Base-by-base conservation (phyloP, 1,140 invertebrate species). In the Meloidogyne exigua region DNA sequence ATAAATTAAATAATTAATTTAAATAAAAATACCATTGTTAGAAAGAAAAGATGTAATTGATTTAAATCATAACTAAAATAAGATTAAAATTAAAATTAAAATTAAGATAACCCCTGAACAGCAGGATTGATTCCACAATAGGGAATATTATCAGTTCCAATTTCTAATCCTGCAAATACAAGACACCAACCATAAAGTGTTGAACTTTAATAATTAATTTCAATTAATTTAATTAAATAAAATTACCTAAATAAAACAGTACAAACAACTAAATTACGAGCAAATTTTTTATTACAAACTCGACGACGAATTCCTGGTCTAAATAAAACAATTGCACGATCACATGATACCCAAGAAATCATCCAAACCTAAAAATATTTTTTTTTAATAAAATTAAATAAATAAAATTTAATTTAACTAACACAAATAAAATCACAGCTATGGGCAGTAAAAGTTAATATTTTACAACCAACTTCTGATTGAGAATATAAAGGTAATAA, bases 351-450 rank as follows among this genome's bases (percentile, higher is more conserved):
- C 77, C 81, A 85, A 28, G 70, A 78, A 64, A 87, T 87, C 86
- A 87, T 87, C 86, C 86, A 87, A 25, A 71, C 69, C 69, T 71
- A 9, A 71, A 44, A n/a, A 62, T 4, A 18, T 1, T 42, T 44
- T 42, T 42, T 5, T 42, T 42, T 42, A 42, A 32, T 3, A 32
- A 39, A 7, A 39, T 9, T 39, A 12, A 11, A 23, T 12, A 23
- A 26, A 28, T n/a, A 57, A 2, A 21, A 25, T 62, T 18, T 2
- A n/a, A 28, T 7, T 18, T 25, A 15, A 7, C 36, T 49, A 26
- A 87, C 86, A 75, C 85, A 87, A 44, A 86, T 82, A 63, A 87
- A 87, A 78, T 87, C 85, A 68, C 81, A 86, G 23, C 77, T 77
- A 75, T 87, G 85, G 0, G 85, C 86, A 18, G 85, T 49, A 42